Percentiles rank a stretch among this genome's conserved stretches.
Conservation (phyloP, 2,888 invertebrate genomes). For the Panopea generosa region DNA sequence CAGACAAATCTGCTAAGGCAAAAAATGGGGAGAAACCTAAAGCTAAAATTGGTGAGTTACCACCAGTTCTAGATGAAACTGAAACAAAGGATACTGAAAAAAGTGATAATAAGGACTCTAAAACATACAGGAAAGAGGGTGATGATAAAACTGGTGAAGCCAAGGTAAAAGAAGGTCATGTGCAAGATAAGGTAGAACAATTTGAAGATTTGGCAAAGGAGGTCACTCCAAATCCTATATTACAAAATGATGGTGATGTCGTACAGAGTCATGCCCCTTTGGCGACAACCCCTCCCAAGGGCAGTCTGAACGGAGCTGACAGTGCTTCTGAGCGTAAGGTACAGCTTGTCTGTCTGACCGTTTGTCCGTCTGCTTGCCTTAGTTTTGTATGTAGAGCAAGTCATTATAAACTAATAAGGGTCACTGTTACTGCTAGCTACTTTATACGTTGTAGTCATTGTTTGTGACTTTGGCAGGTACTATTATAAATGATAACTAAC, state of each 20-base stretch:
- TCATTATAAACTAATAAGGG: neutral
- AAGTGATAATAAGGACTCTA: neutral
- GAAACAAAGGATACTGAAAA: neutral
- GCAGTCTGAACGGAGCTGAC: neutral
- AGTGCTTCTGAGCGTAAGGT: conserved; percentile 8
- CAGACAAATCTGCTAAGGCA: neutral
- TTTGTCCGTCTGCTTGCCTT: neutral
- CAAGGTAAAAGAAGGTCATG: conserved; percentile 18
- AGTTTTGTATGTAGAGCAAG: neutral
- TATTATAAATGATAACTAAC: no score
- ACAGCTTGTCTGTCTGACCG: conserved; percentile 18
- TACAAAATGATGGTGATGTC: conserved; percentile 17
- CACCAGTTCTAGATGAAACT: conserved; percentile 14
- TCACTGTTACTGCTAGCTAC: neutral
- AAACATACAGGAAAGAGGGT: conserved; percentile 1
- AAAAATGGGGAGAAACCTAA: neutral
- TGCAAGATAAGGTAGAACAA: conserved; percentile 26
- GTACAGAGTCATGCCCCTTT: conserved; percentile 29
- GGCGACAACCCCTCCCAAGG: conserved; percentile 29
- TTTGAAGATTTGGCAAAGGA: conserved; percentile 19
- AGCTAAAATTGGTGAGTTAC: conserved; percentile 12
- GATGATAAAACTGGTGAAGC: neutral
- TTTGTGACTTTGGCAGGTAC: no score
- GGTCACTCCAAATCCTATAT: conserved; percentile 27
- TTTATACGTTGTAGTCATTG: no score